Percentiles rank a stretch among this genome's conserved stretches.
Evolutionary conservation across 2,888 invertebrate genomes (phyloP).

Genomic region (Erannis defoliaria): DNA sequence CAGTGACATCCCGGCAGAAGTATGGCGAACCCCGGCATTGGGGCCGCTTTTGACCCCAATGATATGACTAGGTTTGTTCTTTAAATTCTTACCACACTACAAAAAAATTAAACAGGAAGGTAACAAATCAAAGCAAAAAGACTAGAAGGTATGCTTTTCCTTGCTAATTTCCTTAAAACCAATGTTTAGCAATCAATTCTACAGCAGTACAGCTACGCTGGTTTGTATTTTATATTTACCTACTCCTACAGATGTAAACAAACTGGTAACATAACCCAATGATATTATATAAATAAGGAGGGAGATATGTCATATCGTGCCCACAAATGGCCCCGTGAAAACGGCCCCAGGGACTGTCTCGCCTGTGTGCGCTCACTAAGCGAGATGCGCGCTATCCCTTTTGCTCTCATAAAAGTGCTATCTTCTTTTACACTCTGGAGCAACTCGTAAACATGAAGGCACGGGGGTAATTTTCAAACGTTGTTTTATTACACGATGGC

Average conservation of each 20-base stretch:
- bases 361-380: no score
- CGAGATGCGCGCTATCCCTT: no score
- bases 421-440: no score
- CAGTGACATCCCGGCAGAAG: conserved; percentile 58
- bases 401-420: no score
- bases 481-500: no score
- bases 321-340: no score
- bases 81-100: not conserved
- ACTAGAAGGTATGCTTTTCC: not conserved
- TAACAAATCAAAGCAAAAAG: not conserved
- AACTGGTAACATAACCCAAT: conserved; percentile 14
- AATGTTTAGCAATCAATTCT: conserved; percentile 1
- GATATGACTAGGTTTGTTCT: conserved; percentile 87
- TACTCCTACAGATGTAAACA: conserved; percentile 20
- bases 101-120: not conserved
- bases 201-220: not conserved
- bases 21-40: conserved; percentile 86
- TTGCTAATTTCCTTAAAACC: conserved; percentile 2
- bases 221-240: not conserved
- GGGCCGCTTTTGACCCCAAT: conserved; percentile 90
- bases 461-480: no score
- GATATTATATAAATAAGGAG: no score
- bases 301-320: no score
- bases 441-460: no score
- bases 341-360: no score